Evolutionary conservation across 2,888 invertebrate species (phyloP).

Genomic region (Saturnia japonica): DNA sequence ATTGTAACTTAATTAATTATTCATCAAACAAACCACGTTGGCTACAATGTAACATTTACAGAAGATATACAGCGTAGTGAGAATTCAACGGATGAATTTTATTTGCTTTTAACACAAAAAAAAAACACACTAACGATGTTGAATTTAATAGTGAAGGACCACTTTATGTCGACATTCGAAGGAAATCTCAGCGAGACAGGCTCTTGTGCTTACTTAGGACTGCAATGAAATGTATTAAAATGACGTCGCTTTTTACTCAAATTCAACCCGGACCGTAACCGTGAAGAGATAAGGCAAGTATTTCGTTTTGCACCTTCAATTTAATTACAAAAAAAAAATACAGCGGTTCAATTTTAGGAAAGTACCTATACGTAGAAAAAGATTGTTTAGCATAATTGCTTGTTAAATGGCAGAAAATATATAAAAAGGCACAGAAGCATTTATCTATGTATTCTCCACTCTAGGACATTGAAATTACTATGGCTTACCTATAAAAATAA

Average conservation of each 20-base stretch:
- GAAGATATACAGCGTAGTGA: constrained; percentile 29
- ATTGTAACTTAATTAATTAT: background rate
- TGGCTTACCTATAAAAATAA: too few relatives aligned
- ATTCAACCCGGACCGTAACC: background rate
- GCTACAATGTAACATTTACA: background rate
- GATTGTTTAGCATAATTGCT: background rate
- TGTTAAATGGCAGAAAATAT: background rate
- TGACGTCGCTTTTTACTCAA: constrained; percentile 22
- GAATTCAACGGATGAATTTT: constrained; percentile 25
- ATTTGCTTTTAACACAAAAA: constrained; percentile 25
- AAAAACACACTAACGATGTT: constrained; percentile 36
- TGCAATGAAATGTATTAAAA: constrained; percentile 28
- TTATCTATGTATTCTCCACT: too few relatives aligned
- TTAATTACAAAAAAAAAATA: background rate
- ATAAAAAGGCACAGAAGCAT: too few relatives aligned
- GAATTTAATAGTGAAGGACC: constrained; percentile 41
- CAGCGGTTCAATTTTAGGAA: background rate
- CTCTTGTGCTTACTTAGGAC: constrained; percentile 43
- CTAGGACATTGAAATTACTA: too few relatives aligned
- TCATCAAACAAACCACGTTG: background rate
- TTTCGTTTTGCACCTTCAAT: background rate
- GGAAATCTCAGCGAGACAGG: constrained; percentile 33
- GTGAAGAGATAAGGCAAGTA: background rate
- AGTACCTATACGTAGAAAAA: too few relatives aligned
- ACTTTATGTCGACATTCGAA: constrained; percentile 30